phyloP scores from a whole-genome alignment of 2,888 invertebrate genomes.

The Cheilosia vulpina region DNA sequence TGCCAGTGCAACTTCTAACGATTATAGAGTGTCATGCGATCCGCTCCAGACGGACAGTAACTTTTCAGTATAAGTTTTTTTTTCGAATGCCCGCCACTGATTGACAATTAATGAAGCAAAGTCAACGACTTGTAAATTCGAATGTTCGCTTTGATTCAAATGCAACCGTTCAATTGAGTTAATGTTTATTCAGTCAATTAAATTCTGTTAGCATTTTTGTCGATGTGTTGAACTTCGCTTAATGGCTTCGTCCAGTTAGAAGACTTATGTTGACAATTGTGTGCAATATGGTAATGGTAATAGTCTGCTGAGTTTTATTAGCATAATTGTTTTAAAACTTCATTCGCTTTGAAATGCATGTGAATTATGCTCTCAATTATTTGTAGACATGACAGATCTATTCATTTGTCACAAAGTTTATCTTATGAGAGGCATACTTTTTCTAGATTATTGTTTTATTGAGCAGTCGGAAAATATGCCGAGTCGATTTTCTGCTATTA shows the following conservation, averaged over 20 bases:
- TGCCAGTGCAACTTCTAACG: too few relatives aligned
- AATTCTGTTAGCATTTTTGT: slow-evolving; percentile 28
- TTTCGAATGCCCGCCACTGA: slow-evolving; percentile 6
- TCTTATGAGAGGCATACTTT: too few relatives aligned
- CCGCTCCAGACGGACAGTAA: not conserved
- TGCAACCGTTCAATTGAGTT: slow-evolving; percentile 59
- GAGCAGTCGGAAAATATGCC: too few relatives aligned
- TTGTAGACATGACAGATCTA: too few relatives aligned
- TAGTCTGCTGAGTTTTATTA: not conserved
- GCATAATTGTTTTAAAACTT: slow-evolving; percentile 15
- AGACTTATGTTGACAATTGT: not conserved
- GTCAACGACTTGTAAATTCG: slow-evolving; percentile 61
- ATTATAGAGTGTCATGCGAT: too few relatives aligned
- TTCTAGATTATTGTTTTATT: too few relatives aligned
- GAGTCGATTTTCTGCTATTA: too few relatives aligned
- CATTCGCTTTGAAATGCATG: not conserved
- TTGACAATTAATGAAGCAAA: slow-evolving; percentile 35
- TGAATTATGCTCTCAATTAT: not conserved
- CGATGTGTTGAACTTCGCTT: slow-evolving; percentile 49
- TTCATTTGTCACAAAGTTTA: too few relatives aligned
- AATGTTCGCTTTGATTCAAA: slow-evolving; percentile 59
- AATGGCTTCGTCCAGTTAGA: not conserved
- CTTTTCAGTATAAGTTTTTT: not conserved
- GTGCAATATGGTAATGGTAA: slow-evolving; percentile 7
- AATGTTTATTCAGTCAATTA: slow-evolving; percentile 68